These are phyloP conservation scores for Coreius guichenoti DNA, from an alignment of 2,797 vertebrate genomes.

Conservation along the genomic window DNA sequence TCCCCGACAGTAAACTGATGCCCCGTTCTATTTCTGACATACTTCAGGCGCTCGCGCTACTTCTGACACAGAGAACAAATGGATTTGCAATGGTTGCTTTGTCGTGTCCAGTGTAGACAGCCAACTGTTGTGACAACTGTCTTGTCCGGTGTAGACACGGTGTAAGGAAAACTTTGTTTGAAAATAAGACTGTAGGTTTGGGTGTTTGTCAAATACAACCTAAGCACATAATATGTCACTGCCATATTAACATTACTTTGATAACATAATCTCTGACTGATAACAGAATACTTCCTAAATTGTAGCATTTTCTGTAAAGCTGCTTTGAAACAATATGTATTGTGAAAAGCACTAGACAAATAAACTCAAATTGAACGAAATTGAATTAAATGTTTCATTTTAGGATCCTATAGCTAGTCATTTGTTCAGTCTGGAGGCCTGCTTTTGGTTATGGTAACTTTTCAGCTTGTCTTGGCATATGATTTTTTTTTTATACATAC, in stretches of 20 bases:
- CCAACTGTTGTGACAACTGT: background rate
- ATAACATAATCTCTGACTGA: background rate
- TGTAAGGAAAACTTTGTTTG: background rate
- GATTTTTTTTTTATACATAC: background rate
- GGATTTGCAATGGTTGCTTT: background rate
- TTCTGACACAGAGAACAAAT: background rate
- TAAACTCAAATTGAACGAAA: background rate
- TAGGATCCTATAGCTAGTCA: background rate
- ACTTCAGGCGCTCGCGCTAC: background rate
- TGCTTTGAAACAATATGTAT: background rate
- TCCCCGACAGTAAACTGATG: background rate
- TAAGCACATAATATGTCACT: background rate
- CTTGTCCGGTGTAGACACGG: background rate
- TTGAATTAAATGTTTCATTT: background rate
- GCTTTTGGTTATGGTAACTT: background rate
- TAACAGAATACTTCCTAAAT: background rate
- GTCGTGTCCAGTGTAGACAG: background rate
- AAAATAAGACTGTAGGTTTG: background rate
- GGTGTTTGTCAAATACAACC: too few relatives aligned
- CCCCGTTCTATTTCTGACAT: background rate
- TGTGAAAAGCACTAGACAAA: background rate
- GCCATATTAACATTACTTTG: background rate
- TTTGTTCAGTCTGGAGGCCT: background rate
- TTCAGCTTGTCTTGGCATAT: too few relatives aligned
- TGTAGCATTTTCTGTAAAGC: background rate